Conservation (phyloP, 2,888 invertebrate species). For the Norana najaformis region DNA sequence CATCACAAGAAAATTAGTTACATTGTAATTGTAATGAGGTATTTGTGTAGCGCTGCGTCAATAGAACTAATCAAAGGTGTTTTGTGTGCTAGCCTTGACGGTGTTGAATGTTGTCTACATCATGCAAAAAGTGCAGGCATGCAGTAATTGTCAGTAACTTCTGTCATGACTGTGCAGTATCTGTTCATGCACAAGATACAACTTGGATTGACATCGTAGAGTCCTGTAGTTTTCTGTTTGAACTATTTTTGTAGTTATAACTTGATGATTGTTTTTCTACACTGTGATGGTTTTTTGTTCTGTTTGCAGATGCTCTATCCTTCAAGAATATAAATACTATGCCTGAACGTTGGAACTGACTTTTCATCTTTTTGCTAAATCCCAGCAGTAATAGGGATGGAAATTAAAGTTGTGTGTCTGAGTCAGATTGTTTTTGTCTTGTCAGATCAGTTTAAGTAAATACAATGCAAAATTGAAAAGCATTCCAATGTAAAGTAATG, state of each 20-base stretch:
- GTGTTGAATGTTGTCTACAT: not conserved
- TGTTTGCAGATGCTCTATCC: slow-evolving; percentile 69
- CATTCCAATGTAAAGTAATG: not conserved
- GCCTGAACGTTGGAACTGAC: not conserved
- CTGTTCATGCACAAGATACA: not conserved
- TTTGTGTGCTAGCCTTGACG: too few relatives aligned
- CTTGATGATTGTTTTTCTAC: not conserved
- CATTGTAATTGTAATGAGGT: too few relatives aligned
- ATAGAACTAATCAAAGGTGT: too few relatives aligned
- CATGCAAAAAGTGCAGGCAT: not conserved
- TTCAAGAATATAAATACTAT: slow-evolving; percentile 65
- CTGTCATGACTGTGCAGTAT: too few relatives aligned
- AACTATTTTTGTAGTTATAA: not conserved
- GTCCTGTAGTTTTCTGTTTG: not conserved
- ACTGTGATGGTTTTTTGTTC: slow-evolving; percentile 40
- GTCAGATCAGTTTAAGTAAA: not conserved
- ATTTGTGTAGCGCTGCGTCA: too few relatives aligned
- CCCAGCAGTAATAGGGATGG: not conserved
- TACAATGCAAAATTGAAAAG: not conserved
- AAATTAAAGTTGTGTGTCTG: slow-evolving; percentile 7
- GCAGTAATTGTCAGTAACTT: too few relatives aligned
- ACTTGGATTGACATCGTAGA: not conserved
- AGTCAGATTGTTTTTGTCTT: not conserved
- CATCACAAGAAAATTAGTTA: too few relatives aligned
- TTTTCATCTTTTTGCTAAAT: slow-evolving; percentile 13